Percentiles rank a stretch among this genome's conserved stretches.
These are phyloP conservation scores for Suncus etruscus DNA, from an alignment of 2,113 vertebrate genomes.

Conservation along the genomic window DNA sequence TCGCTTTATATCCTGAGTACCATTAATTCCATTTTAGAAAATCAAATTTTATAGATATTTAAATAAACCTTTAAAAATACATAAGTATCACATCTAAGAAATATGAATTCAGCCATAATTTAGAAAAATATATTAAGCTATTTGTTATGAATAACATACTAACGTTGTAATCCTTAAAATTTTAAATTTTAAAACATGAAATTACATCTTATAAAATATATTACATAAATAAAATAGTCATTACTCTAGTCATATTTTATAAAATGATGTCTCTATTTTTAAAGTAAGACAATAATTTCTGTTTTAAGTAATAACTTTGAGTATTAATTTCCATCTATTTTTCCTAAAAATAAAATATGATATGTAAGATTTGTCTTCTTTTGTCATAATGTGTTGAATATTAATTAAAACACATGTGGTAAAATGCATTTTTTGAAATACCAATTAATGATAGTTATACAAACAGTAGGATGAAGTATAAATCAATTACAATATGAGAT, in stretches of 20 bases:
- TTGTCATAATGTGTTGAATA: background rate
- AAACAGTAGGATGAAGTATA: background rate
- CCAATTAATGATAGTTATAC: background rate
- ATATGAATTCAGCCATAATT: background rate
- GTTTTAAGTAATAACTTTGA: no score
- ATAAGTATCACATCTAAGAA: background rate
- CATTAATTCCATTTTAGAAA: background rate
- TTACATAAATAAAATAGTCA: background rate
- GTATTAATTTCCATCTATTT: background rate
- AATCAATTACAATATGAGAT: background rate
- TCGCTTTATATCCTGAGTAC: background rate
- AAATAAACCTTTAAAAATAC: no score
- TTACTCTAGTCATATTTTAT: background rate
- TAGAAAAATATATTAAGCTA: background rate
- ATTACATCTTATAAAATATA: background rate
- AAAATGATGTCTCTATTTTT: background rate
- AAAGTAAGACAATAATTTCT: no score
- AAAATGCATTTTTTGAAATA: background rate
- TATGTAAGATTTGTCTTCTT: background rate
- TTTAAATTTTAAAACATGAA: no score
- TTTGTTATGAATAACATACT: background rate
- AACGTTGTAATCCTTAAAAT: no score
- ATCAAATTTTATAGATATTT: background rate
- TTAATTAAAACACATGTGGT: background rate
- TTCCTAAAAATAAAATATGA: background rate